These are phyloP conservation scores for Caenorhabditis panamensis DNA, from an alignment of 2,888 invertebrate species.

Conservation along the genomic window DNA sequence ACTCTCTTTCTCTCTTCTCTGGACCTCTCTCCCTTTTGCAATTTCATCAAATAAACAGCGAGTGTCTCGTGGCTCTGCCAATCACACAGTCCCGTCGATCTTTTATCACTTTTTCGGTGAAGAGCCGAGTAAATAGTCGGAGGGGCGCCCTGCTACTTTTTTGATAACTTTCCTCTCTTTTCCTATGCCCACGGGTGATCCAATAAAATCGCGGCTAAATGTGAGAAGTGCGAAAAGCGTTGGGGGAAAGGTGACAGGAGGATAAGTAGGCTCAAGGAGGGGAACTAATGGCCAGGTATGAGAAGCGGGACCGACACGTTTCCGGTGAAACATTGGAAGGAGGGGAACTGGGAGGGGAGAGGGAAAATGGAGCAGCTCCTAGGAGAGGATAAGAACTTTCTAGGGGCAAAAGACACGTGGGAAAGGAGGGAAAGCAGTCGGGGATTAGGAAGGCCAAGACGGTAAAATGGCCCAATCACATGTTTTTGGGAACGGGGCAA, in stretches of 20 bases:
- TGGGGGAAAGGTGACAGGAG: background rate
- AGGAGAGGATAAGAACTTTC: slow-evolving; percentile 21
- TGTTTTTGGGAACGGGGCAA: background rate
- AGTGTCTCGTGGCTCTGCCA: background rate
- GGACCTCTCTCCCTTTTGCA: background rate
- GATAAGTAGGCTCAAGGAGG: no score
- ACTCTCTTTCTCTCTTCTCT: slow-evolving; percentile 18
- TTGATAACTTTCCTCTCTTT: slow-evolving; percentile 13
- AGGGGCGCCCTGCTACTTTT: slow-evolving; percentile 18
- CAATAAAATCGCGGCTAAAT: background rate
- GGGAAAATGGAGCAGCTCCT: slow-evolving; percentile 30
- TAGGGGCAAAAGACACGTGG: slow-evolving; percentile 22
- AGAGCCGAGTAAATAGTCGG: slow-evolving; percentile 41
- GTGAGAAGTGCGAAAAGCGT: background rate
- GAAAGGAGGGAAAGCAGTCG: slow-evolving; percentile 23
- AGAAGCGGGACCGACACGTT: slow-evolving; percentile 28
- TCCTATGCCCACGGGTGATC: background rate
- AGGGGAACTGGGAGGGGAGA: slow-evolving; percentile 10
- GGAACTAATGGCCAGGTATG: slow-evolving; percentile 31
- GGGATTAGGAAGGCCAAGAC: slow-evolving; percentile 8
- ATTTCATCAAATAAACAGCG: slow-evolving; percentile 37
- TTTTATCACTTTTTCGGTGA: slow-evolving; percentile 58
- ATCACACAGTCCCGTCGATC: slow-evolving; percentile 14
- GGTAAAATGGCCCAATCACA: no score
- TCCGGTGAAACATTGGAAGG: slow-evolving; percentile 31